Evolutionary conservation across 2,888 invertebrate species (phyloP), one percentile per base, ranked within the genome.

Genomic region (Antheraea yamamai): DNA sequence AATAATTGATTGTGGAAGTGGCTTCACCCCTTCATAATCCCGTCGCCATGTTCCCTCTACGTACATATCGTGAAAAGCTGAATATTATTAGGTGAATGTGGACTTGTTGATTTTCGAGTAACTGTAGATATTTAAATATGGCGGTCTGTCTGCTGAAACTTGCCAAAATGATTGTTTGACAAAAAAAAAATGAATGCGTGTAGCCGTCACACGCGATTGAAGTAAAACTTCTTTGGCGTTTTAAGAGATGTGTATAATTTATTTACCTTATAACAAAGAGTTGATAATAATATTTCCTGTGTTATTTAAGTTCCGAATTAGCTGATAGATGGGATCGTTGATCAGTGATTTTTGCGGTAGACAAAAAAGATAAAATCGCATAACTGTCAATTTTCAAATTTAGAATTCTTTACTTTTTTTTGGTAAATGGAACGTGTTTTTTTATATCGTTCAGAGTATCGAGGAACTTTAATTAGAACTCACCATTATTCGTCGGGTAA

Each of bases 1-100:
- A 88, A 93, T 94, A 93, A 94, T 93, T 93, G 92, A 93, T 92
- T 91, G 85, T 87, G 84, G 82, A 82, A 87, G 87, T 83, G 88
- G 89, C 89, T 87, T 87, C 91, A 87, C 87, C 89, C 89, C 91
- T 88, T 89, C 84, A 80, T 91, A 91, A 92, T 92, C 91, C 84
- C 85, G 83, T 88, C 87, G 78, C 79, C 77, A 78, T 75, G 71
- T 74, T 78, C 78, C 61, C 61, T 72, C 4, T 66, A 66, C 26
- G 64, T 66, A 30, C 64, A 30, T 66, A 66, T 66, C 64, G 16
- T 23, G 14, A 64, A 64, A 66, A 66, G 64, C 64, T 66, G n/a
- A 61, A 61, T 61, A 61, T 61, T 23, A 23, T 61, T 6, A 66
- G 26, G 64, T 30, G 14, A 66, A 20, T 47, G 26, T 14, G 30